Evolutionary conservation across 2,113 vertebrate genomes (phyloP).

Genomic region (Epinephelus fuscoguttatus): DNA sequence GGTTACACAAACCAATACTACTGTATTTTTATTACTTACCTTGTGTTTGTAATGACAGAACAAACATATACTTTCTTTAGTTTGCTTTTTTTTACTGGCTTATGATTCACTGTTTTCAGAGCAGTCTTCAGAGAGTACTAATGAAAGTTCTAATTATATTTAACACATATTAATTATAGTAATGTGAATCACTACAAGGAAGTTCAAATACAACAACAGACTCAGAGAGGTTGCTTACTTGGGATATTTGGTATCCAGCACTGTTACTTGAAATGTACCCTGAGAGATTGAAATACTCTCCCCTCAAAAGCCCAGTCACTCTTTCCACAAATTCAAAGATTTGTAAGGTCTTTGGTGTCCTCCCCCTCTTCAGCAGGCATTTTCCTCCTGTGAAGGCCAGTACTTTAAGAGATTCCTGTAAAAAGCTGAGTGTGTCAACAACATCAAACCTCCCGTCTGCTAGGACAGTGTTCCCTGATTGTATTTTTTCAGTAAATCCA

Average conservation of each 20-base stretch:
- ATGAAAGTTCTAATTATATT: background rate
- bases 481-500: conserved; percentile 9
- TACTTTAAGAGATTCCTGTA: conserved; percentile 16
- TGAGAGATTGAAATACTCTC: background rate
- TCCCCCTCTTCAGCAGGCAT: background rate
- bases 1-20: background rate
- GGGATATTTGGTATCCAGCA: background rate
- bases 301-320: background rate
- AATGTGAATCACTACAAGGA: background rate
- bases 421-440: conserved; percentile 33
- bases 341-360: background rate
- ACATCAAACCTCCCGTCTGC: conserved; percentile 14
- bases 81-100: background rate
- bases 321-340: background rate
- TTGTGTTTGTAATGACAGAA: background rate
- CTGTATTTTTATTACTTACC: background rate
- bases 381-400: conserved; percentile 18
- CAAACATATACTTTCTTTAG: background rate
- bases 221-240: background rate
- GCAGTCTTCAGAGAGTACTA: background rate
- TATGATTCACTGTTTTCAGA: background rate
- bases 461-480: background rate
- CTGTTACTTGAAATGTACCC: background rate
- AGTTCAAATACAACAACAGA: background rate
- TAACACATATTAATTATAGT: background rate